phyloP scores from a whole-genome alignment of 2,888 invertebrate genomes.

The Rhagonycha fulva region DNA sequence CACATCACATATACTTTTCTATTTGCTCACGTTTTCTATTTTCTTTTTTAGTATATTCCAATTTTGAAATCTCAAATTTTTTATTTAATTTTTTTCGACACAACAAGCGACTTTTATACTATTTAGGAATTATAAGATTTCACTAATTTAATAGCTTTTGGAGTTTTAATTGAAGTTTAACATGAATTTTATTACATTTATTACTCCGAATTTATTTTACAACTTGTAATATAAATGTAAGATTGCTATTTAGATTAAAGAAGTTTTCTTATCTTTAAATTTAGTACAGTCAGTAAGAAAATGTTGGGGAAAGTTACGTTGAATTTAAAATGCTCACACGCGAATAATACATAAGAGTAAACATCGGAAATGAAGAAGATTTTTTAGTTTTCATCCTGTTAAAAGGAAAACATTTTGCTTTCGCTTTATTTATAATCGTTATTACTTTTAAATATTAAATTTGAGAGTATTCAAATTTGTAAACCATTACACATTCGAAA shows the following conservation, averaged over 20 bases:
- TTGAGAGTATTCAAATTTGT: background rate
- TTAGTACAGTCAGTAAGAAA: background rate
- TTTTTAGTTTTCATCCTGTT: background rate
- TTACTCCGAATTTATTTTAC: background rate
- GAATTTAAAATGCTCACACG: background rate
- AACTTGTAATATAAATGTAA: background rate
- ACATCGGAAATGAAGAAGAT: background rate
- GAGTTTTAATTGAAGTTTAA: background rate
- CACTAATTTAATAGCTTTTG: background rate
- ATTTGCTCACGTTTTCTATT: background rate
- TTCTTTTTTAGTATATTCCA: background rate
- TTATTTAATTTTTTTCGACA: background rate
- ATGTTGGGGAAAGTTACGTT: background rate
- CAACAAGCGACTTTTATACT: background rate
- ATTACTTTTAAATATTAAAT: background rate
- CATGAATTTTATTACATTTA: background rate
- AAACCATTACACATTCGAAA: background rate
- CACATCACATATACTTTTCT: background rate
- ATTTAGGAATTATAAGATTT: background rate
- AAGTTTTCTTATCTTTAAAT: slow-evolving; percentile 1
- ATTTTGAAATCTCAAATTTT: background rate
- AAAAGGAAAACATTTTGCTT: background rate
- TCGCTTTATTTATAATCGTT: background rate
- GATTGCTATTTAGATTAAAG: slow-evolving; percentile 4
- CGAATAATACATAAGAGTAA: background rate